These are phyloP conservation scores for Marmota monax DNA, from an alignment of 2,113 vertebrate genomes.

Conservation along the genomic window DNA sequence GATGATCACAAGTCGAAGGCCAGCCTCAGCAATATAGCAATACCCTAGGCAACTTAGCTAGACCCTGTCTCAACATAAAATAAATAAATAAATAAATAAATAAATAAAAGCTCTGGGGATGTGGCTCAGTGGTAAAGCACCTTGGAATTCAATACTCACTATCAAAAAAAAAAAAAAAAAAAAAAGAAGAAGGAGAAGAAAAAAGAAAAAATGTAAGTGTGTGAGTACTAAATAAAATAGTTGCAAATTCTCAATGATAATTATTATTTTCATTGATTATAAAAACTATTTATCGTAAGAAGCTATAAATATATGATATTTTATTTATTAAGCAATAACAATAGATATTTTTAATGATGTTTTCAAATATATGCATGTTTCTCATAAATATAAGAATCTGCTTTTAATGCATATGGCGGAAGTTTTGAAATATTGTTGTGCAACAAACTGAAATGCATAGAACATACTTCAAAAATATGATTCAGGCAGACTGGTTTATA, in stretches of 20 bases:
- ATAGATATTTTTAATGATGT: neutral
- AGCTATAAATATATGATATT: neutral
- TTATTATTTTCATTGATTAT: neutral
- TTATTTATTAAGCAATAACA: neutral
- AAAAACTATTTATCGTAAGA: neutral
- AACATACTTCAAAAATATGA: slow-evolving; percentile 12
- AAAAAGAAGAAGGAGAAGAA: too few species aligned
- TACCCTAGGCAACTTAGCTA: too few species aligned
- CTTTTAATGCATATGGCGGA: neutral
- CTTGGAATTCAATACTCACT: too few species aligned
- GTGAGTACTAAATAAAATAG: neutral
- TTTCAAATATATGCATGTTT: neutral
- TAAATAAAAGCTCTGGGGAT: too few species aligned
- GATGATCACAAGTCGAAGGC: too few species aligned
- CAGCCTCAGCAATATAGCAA: too few species aligned
- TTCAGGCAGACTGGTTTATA: neutral
- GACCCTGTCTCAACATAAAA: too few species aligned
- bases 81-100: too few species aligned
- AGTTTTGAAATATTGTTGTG: slow-evolving; percentile 27
- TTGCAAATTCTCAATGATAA: neutral
- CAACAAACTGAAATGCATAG: neutral
- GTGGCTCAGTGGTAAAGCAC: too few species aligned
- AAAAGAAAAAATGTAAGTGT: rapidly evolving
- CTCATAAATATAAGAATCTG: neutral
- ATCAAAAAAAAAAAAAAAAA: too few species aligned